A percentile compares a stretch with the other conserved stretches of the same genome.
Evolutionary conservation across 2,888 invertebrate genomes (phyloP).

Genomic region (Tethea ocularis): DNA sequence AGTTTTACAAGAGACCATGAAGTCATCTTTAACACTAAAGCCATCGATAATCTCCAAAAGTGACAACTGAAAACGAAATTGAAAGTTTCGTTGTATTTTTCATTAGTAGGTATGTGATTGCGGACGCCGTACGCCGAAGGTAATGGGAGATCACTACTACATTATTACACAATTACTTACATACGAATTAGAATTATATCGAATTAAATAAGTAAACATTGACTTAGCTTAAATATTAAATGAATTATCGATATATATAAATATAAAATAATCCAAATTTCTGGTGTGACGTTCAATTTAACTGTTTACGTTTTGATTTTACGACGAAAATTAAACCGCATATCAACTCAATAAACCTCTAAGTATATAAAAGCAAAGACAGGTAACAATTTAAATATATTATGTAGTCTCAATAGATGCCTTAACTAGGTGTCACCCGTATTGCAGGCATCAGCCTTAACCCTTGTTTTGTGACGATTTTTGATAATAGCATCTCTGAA

Average conservation of each 20-base stretch:
- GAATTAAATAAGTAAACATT: slow-evolving; percentile 83
- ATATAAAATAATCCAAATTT: slow-evolving; percentile 50
- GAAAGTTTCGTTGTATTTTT: slow-evolving; percentile 76
- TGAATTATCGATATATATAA: slow-evolving; percentile 61
- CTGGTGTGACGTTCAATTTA: slow-evolving; percentile 35
- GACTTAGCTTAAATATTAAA: slow-evolving; percentile 81
- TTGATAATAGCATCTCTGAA: slow-evolving; percentile 21
- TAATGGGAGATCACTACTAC: slow-evolving; percentile 82
- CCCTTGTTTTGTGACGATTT: slow-evolving; percentile 30
- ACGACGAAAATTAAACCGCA: slow-evolving; percentile 10
- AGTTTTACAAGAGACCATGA: slow-evolving; percentile 46
- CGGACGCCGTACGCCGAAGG: slow-evolving; percentile 74
- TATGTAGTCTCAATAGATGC: slow-evolving; percentile 28
- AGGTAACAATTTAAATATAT: slow-evolving; percentile 42
- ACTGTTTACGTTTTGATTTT: slow-evolving; percentile 16
- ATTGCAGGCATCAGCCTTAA: slow-evolving; percentile 33
- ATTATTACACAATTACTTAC: slow-evolving; percentile 80
- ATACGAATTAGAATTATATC: slow-evolving; percentile 78
- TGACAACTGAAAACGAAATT: slow-evolving; percentile 63
- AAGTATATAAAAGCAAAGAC: slow-evolving; percentile 34
- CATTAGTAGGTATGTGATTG: slow-evolving; percentile 42
- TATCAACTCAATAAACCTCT: slow-evolving; percentile 21
- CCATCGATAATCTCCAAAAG: slow-evolving; percentile 43
- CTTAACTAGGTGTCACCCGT: slow-evolving; percentile 35
- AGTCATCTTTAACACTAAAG: slow-evolving; percentile 38